Evolutionary conservation across 2,888 invertebrate genomes (phyloP).

Genomic region (Pyrrhosoma nymphula): DNA sequence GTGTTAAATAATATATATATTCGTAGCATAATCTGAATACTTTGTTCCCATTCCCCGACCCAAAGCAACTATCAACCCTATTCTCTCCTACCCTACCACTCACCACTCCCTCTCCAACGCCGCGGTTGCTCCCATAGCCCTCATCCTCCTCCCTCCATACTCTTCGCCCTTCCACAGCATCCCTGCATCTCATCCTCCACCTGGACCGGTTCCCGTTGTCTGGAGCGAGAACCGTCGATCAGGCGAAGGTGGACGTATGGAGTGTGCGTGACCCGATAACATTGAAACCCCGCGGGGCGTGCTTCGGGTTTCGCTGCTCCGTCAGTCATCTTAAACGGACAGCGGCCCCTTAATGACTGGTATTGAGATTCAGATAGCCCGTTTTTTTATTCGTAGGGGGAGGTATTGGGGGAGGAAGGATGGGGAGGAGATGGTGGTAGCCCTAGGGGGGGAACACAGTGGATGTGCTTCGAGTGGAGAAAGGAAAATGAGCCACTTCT

Average conservation of each 20-base stretch:
- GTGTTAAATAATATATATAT: too few species aligned
- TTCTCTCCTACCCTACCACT: neutral
- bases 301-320: neutral
- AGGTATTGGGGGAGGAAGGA: neutral
- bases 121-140: neutral
- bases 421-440: neutral
- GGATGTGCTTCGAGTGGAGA: neutral
- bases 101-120: neutral
- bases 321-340: conserved; percentile 44
- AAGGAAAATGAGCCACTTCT: neutral
- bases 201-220: conserved; percentile 39
- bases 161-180: neutral
- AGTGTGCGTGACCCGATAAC: conserved; percentile 58
- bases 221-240: neutral
- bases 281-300: conserved; percentile 1
- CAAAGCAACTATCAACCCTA: neutral
- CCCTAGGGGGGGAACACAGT: neutral
- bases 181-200: neutral
- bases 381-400: neutral
- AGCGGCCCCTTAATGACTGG: conserved; percentile 43
- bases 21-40: too few species aligned
- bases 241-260: neutral
- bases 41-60: too few species aligned
- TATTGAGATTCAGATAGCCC: conserved; percentile 37
- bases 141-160: neutral